Conservation (phyloP, 1,140 invertebrate species). For the Solenopsis fugax region DNA sequence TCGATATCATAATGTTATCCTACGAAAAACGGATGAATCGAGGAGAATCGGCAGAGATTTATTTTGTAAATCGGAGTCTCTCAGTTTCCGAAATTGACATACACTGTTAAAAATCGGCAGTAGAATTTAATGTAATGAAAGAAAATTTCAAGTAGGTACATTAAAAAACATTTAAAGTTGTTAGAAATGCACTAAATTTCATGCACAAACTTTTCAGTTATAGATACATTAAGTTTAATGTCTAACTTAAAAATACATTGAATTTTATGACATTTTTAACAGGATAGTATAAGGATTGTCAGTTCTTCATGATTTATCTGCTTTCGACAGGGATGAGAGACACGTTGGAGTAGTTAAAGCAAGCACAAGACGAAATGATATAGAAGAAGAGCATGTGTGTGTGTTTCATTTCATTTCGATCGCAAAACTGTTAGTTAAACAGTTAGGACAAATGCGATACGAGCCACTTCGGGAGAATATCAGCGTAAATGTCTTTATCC, state of each 20-base stretch:
- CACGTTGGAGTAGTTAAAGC: constrained; percentile 3
- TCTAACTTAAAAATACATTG: too few species aligned
- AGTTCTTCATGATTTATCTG: constrained; percentile 6
- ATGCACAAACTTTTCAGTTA: too few species aligned
- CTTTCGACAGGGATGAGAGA: background rate
- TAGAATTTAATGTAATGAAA: too few species aligned
- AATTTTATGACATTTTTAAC: too few species aligned
- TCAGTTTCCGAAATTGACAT: background rate
- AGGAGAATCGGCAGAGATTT: background rate
- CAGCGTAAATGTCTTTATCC: constrained; percentile 28
- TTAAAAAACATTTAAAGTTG: too few species aligned
- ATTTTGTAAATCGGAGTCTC: background rate
- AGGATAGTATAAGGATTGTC: background rate
- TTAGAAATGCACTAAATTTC: too few species aligned
- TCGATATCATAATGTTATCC: constrained; percentile 8
- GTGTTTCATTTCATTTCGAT: constrained; percentile 21
- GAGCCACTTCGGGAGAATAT: background rate
- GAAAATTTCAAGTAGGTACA: too few species aligned
- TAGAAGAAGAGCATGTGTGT: background rate
- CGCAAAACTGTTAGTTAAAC: background rate
- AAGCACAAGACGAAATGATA: background rate
- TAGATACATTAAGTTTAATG: too few species aligned
- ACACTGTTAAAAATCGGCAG: too few species aligned
- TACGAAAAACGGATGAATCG: constrained; percentile 13
- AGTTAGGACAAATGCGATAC: background rate